phyloP scores from a whole-genome alignment of 2,888 invertebrate species.

The Itoplectis maculator region DNA sequence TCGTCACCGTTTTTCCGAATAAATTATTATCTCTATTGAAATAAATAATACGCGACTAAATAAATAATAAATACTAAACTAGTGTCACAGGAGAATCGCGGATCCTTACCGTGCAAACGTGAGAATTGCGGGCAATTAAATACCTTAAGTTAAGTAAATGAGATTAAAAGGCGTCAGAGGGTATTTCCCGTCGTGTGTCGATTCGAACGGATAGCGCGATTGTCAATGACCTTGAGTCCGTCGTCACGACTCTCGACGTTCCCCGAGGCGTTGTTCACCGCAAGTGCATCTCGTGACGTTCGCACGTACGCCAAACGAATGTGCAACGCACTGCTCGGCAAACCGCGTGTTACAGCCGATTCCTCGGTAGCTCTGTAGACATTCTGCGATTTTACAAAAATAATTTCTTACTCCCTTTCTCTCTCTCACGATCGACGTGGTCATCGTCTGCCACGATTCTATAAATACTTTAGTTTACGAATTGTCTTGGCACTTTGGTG shows the following conservation, averaged over 20 bases:
- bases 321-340: constrained; percentile 36
- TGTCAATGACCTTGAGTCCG: constrained; percentile 28
- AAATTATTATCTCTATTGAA: constrained; percentile 27
- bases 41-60: constrained; percentile 33
- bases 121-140: neutral
- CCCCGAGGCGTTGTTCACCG: constrained; percentile 45
- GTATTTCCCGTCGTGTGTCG: constrained; percentile 27
- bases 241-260: constrained; percentile 18
- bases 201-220: constrained; percentile 28
- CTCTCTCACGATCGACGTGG: constrained; percentile 54
- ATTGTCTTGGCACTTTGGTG: constrained; percentile 56
- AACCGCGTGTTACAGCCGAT: constrained; percentile 48
- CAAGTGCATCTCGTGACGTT: constrained; percentile 54
- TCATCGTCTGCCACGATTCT: constrained; percentile 63
- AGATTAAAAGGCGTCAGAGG: constrained; percentile 1
- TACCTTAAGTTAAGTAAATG: constrained; percentile 8
- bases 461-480: constrained; percentile 66
- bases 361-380: constrained; percentile 46
- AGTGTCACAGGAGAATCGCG: constrained; percentile 20
- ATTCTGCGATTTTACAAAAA: constrained; percentile 64
- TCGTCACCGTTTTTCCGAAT: constrained; percentile 7
- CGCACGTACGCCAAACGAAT: constrained; percentile 59
- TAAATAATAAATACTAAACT: constrained; percentile 20
- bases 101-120: neutral
- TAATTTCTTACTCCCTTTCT: constrained; percentile 48